Percentiles rank a stretch among this genome's conserved stretches.
These are phyloP conservation scores for Odontocolon sp. DNA, from an alignment of 2,888 invertebrate genomes.

Conservation along the genomic window DNA sequence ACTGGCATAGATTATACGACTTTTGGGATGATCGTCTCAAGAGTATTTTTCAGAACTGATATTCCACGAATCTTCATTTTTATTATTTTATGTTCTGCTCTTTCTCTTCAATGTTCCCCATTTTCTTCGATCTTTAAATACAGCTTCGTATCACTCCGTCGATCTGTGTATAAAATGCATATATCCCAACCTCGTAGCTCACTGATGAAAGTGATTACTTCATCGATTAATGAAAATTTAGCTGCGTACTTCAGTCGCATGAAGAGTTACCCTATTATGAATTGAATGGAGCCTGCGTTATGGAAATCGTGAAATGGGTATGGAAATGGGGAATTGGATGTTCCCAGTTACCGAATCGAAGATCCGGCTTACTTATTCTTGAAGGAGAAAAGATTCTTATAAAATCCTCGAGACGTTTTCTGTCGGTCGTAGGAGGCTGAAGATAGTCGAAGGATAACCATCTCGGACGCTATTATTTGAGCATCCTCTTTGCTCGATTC, in stretches of 20 bases:
- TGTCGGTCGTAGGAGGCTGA: background rate
- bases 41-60: background rate
- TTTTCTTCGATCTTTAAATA: background rate
- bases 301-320: no score
- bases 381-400: slow-evolving; percentile 37
- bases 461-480: slow-evolving; percentile 42
- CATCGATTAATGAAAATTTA: background rate
- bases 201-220: background rate
- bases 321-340: no score
- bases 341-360: no score
- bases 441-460: slow-evolving; percentile 36
- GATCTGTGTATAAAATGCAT: background rate
- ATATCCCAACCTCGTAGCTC: background rate
- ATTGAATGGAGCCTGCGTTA: no score
- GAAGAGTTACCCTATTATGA: no score
- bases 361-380: slow-evolving; percentile 1
- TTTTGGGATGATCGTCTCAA: slow-evolving; percentile 28
- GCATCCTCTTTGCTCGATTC: slow-evolving; percentile 35
- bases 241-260: no score
- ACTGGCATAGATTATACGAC: slow-evolving; percentile 15
- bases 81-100: background rate
- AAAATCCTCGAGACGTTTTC: slow-evolving; percentile 31
- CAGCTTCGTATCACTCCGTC: background rate
- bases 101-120: background rate
- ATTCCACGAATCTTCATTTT: background rate